phyloP scores from a whole-genome alignment of 37 sponge, comb jelly and placozoan genomes.

The Beroe ovata region DNA sequence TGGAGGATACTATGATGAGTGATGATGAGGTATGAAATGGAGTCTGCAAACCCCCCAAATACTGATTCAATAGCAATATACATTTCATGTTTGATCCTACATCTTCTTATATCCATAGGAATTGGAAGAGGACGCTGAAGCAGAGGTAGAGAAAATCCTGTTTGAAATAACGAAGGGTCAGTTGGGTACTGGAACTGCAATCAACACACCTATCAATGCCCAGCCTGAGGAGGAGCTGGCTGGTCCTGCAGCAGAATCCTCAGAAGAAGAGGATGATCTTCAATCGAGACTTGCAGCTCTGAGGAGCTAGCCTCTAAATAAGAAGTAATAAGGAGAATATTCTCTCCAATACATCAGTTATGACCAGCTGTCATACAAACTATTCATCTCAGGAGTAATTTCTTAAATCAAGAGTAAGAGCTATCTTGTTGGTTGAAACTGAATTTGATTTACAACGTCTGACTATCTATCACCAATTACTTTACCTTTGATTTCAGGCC shows the following conservation, averaged over 20 bases:
- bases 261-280: slow-evolving; percentile 52
- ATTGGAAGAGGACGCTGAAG: slow-evolving; percentile 89
- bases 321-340: too few relatives aligned
- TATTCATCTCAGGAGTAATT: too few relatives aligned
- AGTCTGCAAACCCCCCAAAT: background rate
- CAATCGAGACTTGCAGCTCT: slow-evolving; percentile 65
- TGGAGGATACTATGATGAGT: slow-evolving; percentile 95
- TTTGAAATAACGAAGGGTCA: slow-evolving; percentile 91
- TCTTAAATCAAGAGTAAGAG: too few relatives aligned
- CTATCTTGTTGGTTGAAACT: too few relatives aligned
- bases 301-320: slow-evolving; percentile 5
- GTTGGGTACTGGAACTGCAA: slow-evolving; percentile 53
- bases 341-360: too few relatives aligned
- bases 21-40: slow-evolving; percentile 82
- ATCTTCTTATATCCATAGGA: too few relatives aligned
- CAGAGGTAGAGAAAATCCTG: slow-evolving; percentile 93
- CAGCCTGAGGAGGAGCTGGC: slow-evolving; percentile 23
- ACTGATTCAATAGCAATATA: too few relatives aligned
- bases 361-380: too few relatives aligned
- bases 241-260: slow-evolving; percentile 7
- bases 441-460: too few relatives aligned
- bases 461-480: too few relatives aligned
- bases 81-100: too few relatives aligned
- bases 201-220: background rate
- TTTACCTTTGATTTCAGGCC: too few relatives aligned